phyloP scores from a whole-genome alignment of 2,113 vertebrate species.

The Myxocyprinus asiaticus region DNA sequence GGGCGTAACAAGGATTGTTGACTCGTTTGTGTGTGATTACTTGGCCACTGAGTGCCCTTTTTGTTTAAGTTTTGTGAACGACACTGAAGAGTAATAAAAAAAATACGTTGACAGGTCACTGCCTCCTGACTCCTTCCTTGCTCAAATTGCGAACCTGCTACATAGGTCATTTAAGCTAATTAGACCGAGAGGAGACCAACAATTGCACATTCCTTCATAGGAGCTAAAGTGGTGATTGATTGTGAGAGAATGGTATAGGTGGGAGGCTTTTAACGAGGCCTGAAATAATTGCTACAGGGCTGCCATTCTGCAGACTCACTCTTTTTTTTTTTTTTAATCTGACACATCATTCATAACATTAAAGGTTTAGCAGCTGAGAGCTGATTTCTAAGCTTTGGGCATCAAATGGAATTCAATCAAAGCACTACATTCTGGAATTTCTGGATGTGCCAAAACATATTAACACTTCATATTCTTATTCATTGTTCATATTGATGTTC shows the following conservation, averaged over 20 bases:
- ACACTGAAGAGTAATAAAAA: too few relatives aligned
- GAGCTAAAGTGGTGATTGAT: slow-evolving; percentile 59
- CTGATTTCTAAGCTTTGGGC: slow-evolving; percentile 5
- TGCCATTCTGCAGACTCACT: slow-evolving; percentile 42
- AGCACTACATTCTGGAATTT: background rate
- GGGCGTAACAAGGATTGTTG: too few relatives aligned
- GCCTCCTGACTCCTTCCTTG: too few relatives aligned
- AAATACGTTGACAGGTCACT: too few relatives aligned
- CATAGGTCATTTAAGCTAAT: slow-evolving; percentile 61
- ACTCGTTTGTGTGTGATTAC: too few relatives aligned
- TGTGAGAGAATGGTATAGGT: slow-evolving; percentile 52
- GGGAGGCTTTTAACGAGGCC: slow-evolving; percentile 56
- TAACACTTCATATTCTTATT: background rate
- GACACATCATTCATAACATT: slow-evolving; percentile 39
- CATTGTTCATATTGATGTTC: background rate
- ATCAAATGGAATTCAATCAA: slow-evolving; percentile 46
- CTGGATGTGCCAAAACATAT: slow-evolving; percentile 9
- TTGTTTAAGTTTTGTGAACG: too few relatives aligned
- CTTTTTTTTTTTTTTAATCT: slow-evolving; percentile 33
- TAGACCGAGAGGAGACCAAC: slow-evolving; percentile 57
- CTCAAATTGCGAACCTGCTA: too few relatives aligned
- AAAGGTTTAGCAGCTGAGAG: slow-evolving; percentile 31
- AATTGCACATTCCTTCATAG: slow-evolving; percentile 57
- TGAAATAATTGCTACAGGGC: slow-evolving; percentile 51
- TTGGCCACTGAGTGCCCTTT: too few relatives aligned